Percentiles rank a stretch among this genome's conserved stretches.
phyloP scores from a whole-genome alignment of 2,113 vertebrate genomes.

The Ictalurus furcatus region DNA sequence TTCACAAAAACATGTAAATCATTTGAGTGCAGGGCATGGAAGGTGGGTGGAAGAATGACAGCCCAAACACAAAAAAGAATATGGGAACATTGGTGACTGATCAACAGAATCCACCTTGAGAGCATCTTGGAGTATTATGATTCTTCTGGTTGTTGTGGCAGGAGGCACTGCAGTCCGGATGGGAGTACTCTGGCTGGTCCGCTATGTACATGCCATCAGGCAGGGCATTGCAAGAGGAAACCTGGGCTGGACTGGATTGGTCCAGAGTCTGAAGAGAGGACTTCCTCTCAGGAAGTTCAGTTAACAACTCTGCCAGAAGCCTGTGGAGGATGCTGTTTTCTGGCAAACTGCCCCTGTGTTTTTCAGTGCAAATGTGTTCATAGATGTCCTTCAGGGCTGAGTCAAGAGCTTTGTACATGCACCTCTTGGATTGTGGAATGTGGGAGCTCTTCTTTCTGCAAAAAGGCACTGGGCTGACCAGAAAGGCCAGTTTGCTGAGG shows the following conservation, averaged over 20 bases:
- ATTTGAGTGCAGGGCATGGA: constrained; percentile 16
- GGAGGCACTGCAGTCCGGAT: constrained; percentile 75
- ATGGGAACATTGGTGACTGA: constrained; percentile 19
- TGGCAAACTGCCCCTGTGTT: constrained; percentile 78
- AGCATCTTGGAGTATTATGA: constrained; percentile 68
- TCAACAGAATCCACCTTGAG: constrained; percentile 77
- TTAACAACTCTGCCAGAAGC: constrained; percentile 82
- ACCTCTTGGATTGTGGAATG: constrained; percentile 75
- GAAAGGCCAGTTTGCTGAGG: constrained; percentile 84
- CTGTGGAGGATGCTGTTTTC: constrained; percentile 84
- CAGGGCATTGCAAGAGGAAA: constrained; percentile 70
- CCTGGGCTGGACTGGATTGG: constrained; percentile 65
- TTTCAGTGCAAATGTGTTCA: constrained; percentile 84
- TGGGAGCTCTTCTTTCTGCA: constrained; percentile 79
- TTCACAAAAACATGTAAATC: constrained; percentile 50
- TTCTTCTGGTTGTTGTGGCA: constrained; percentile 65
- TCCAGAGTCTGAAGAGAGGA: constrained; percentile 76
- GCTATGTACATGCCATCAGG: constrained; percentile 76
- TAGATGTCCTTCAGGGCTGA: constrained; percentile 86
- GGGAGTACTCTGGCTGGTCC: constrained; percentile 73
- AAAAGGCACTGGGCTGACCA: constrained; percentile 89
- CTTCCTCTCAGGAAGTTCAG: constrained; percentile 82
- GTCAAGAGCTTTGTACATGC: constrained; percentile 82
- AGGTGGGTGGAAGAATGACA: constrained; percentile 16
- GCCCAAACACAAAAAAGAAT: constrained; percentile 42